Base-by-base conservation (phyloP, 2,797 vertebrate genomes). In the Limosa lapponica region DNA sequence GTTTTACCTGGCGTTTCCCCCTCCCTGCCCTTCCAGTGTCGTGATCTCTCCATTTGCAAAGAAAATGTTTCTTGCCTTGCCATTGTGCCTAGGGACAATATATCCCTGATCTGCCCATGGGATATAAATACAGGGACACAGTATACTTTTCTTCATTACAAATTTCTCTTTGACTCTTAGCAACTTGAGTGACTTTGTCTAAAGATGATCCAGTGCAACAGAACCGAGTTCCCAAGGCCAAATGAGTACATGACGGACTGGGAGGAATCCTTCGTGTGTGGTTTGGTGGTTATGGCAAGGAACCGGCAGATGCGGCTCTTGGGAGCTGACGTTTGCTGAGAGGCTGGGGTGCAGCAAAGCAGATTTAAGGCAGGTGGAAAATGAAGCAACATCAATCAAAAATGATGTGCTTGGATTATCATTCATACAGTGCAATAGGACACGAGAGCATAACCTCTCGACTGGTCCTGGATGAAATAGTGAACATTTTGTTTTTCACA, bases 341-440 rank as follows among this genome's bases (percentile, higher is more conserved):
- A 87, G 4, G 8, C 8, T 66, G 43, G 32, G 80, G 49, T 75
- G 67, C 61, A 94, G 83, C 48, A 83, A 75, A 95, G 59, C 39
- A 94, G 67, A 92, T 91, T 82, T 87, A 81, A 95, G 71, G 75
- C 88, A 96, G 91, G 91, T 95, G 81, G 83, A 80, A 81, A 90
- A 95, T 37, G 73, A 93, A 92, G 57, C n/a, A 51, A 87, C 5
- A 39, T 51, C 32, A 78, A 49, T 71, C 1, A 3, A 94, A 93
- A 94, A 58, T 18, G 0, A 46, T 57, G 69, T 77, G 51, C 32
- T 71, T 74, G 32, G 55, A 86, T 91, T 86, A 82, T 84, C 46
- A 62, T 75, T 88, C 55, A 52, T 82, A n/a, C 48, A 62, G 17
- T 58, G 43, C 32, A 72, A 74, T 1, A 88, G 25, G 46, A 90